phyloP scores from a whole-genome alignment of 1,140 invertebrate species.

The Drosophila takahashii region DNA sequence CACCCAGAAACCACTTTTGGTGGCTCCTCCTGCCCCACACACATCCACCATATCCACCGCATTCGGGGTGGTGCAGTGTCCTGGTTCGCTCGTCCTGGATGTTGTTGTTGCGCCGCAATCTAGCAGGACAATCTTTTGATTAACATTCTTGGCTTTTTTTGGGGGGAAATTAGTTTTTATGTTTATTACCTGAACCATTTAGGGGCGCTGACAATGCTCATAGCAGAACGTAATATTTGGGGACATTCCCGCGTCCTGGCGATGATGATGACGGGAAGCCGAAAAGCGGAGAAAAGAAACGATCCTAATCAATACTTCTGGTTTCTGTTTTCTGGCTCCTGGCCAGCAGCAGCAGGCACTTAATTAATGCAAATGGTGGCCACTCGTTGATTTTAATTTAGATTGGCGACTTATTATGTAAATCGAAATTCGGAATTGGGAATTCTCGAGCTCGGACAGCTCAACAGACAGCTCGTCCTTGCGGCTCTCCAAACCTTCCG shows the following conservation, averaged over 20 bases:
- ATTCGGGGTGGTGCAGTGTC: constrained; percentile 33
- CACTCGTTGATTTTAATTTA: constrained; percentile 78
- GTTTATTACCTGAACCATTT: constrained; percentile 82
- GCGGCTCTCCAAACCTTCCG: constrained; percentile 5
- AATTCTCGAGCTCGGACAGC: constrained; percentile 16
- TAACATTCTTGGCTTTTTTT: constrained; percentile 80
- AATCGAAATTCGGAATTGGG: constrained; percentile 47
- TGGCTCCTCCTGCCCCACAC: not conserved
- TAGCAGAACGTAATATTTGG: constrained; percentile 23
- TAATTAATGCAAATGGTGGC: constrained; percentile 78
- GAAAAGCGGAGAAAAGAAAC: constrained; percentile 49
- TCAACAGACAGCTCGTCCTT: not conserved
- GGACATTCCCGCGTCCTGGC: constrained; percentile 4
- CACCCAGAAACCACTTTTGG: constrained; percentile 33
- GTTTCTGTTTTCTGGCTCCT: constrained; percentile 2
- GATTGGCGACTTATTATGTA: constrained; percentile 75
- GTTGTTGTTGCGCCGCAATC: constrained; percentile 67
- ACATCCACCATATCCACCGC: constrained; percentile 19
- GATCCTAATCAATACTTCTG: constrained; percentile 72
- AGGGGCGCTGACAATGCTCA: constrained; percentile 60
- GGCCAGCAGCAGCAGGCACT: constrained; percentile 32
- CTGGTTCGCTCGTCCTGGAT: constrained; percentile 17
- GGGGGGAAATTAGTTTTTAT: constrained; percentile 83
- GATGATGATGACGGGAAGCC: constrained; percentile 40
- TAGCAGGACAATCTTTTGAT: constrained; percentile 82